Conservation (phyloP, 2,113 vertebrate genomes). For the Burhinus bistriatus region DNA sequence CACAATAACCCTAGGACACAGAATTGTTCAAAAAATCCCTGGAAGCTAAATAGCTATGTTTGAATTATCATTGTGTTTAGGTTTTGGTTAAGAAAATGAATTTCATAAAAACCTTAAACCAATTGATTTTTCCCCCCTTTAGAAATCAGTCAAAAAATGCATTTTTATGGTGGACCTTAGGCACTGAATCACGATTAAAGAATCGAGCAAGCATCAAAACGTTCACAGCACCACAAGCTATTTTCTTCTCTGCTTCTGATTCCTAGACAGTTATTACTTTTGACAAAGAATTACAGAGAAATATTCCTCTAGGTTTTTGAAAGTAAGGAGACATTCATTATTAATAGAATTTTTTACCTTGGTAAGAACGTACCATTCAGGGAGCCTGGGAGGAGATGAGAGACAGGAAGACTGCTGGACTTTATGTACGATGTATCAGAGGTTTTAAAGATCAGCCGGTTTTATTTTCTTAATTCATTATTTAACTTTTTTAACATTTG, state of each 20-base stretch:
- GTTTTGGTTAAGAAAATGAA: slow-evolving; percentile 52
- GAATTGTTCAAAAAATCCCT: not conserved
- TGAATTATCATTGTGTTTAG: slow-evolving; percentile 13
- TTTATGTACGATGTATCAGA: not conserved
- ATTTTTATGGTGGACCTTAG: slow-evolving; percentile 36
- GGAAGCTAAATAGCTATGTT: not conserved
- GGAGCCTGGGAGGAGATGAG: not conserved
- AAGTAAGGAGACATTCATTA: slow-evolving; percentile 47
- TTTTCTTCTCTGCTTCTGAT: slow-evolving; percentile 37
- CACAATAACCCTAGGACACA: not conserved
- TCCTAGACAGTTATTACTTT: slow-evolving; percentile 53
- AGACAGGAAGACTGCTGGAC: not conserved
- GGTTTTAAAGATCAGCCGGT: slow-evolving; percentile 4
- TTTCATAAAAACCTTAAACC: slow-evolving; percentile 13
- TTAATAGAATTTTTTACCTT: slow-evolving; percentile 26
- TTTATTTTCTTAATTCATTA: not conserved
- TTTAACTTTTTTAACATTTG: not conserved
- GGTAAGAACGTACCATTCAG: not conserved
- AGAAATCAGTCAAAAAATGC: slow-evolving; percentile 6
- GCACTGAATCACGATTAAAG: slow-evolving; percentile 46
- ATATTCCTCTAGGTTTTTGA: slow-evolving; percentile 51
- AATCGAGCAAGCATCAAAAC: slow-evolving; percentile 51
- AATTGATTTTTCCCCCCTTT: not conserved
- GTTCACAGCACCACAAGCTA: slow-evolving; percentile 23
- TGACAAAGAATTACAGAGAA: slow-evolving; percentile 58